Percentiles rank a stretch among this genome's conserved stretches.
These are phyloP conservation scores for Passer montanus DNA, from an alignment of 2,113 vertebrate species.

Conservation along the genomic window DNA sequence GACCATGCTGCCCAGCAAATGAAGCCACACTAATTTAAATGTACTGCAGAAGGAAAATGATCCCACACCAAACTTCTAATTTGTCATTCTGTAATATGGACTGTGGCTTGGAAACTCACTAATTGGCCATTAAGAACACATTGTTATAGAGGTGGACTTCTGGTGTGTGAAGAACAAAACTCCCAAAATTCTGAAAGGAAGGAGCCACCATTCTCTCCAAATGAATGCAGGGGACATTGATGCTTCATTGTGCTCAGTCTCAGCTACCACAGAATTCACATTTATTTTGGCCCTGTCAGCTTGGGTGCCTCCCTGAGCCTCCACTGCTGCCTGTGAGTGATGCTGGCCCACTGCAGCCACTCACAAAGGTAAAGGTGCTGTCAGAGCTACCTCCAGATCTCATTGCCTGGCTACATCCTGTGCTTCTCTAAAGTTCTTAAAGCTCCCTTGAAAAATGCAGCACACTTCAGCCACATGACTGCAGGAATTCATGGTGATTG, in stretches of 20 bases:
- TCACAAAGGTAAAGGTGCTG: background rate
- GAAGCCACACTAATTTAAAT: constrained; percentile 26
- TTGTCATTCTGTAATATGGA: background rate
- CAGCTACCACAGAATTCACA: background rate
- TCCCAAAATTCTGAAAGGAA: background rate
- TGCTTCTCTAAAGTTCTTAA: background rate
- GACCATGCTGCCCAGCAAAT: constrained; percentile 37
- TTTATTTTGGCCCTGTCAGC: background rate
- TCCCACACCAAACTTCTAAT: background rate
- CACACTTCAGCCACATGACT: background rate
- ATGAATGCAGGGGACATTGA: background rate
- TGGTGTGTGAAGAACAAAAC: background rate
- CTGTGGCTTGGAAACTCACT: background rate
- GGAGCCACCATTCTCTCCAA: background rate
- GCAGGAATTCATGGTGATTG: background rate
- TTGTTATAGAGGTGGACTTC: constrained; percentile 1
- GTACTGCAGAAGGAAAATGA: background rate
- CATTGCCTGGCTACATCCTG: background rate
- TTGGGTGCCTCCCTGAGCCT: background rate
- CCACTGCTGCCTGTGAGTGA: background rate
- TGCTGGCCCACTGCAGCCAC: background rate
- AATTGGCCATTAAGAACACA: constrained; percentile 29
- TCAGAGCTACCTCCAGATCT: background rate
- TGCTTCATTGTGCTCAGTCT: background rate
- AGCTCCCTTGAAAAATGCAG: background rate